Percentiles rank a stretch among this genome's conserved stretches.
Conservation (phyloP, 2,797 vertebrate species). For the Remorina albescens region DNA sequence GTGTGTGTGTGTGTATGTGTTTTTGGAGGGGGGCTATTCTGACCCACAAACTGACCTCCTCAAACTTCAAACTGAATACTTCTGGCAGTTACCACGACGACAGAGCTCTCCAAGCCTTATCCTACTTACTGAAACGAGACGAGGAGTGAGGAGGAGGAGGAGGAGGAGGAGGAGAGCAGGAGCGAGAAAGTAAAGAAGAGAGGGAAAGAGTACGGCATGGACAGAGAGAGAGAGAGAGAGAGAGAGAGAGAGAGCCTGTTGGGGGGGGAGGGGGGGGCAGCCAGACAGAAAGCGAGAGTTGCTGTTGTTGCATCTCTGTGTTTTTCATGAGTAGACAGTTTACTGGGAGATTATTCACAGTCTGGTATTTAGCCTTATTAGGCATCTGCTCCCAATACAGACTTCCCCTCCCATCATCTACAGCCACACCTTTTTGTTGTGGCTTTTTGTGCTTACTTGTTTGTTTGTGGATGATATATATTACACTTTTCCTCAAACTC, state of each 20-base stretch:
- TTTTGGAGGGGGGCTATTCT: constrained; percentile 44
- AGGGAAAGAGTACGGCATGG: constrained; percentile 41
- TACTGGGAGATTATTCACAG: constrained; percentile 79
- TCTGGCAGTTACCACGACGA: constrained; percentile 99
- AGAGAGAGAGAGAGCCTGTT: neutral
- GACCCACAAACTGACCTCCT: constrained; percentile 95
- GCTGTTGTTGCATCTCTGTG: constrained; percentile 79
- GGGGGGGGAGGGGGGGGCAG: constrained; percentile 20
- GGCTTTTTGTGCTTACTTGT: constrained; percentile 35
- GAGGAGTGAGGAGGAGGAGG: constrained; percentile 61
- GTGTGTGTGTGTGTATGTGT: constrained; percentile 17
- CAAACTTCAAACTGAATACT: constrained; percentile 99
- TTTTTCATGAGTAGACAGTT: constrained; percentile 81
- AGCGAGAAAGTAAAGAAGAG: constrained; percentile 52
- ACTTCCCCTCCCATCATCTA: constrained; percentile 45
- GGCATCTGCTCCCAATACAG: constrained; percentile 57
- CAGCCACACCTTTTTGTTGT: constrained; percentile 33
- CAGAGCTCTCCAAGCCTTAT: constrained; percentile 95
- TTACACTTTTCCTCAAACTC: constrained; percentile 10
- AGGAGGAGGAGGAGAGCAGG: constrained; percentile 46
- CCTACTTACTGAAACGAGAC: constrained; percentile 91
- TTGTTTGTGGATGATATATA: constrained; percentile 21
- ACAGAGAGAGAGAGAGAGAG: constrained; percentile 34
- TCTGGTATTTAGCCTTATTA: constrained; percentile 80
- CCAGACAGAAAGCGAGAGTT: constrained; percentile 77